Base-by-base conservation (phyloP, 1,140 invertebrate species). In the Eciton burchellii region DNA sequence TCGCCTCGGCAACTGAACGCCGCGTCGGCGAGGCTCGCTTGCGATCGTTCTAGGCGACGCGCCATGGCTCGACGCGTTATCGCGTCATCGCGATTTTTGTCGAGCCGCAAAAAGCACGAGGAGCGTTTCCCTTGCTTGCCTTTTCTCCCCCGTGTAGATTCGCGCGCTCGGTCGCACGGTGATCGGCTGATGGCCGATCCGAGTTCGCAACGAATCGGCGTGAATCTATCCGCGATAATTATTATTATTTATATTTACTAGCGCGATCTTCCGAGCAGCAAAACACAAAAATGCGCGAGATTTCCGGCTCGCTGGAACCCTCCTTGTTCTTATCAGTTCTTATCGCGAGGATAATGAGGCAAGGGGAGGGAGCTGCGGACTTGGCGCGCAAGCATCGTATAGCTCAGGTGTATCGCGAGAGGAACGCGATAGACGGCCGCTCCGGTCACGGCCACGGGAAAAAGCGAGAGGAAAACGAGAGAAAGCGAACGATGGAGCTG, bases 261-360 rank as follows among this genome's bases (percentile, higher is more conserved):
- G 68, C 49, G 74, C 35, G 52, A 76, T 82, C 81, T 57, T 54
- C 21, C 9, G 14, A 29, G 1, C n/a, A 82, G 68, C 68, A 87
- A 43, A 70, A 84, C 29, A 41, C 57, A 41, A 56, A 66, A 54
- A 52, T 52, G 82, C 81, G 86, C 74, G 49, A 79, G 85, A 87
- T 87, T 76, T 88, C 86, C 73, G 86, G 74, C n/a, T n/a, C n/a
- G n/a, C n/a, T 81, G 81, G 76, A 54, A 54, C 26, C 29, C 29
- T 21, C 49, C 21, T 21, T 73, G 47, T 49, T 62, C 81, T 84
- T 88, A 88, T 77, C 74, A 77, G 60, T 83, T n/a, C n/a, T n/a
- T n/a, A n/a, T n/a, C 81, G 52, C 24, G 65, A 52, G 21, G 49
- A 35, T 82, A 89, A 86, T 81, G 84, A 88, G 73, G 82, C 59